A percentile compares a stretch with the other conserved stretches of the same genome.
Conservation (phyloP, 2,888 invertebrate species). For the Listrodromus nycthemerus region DNA sequence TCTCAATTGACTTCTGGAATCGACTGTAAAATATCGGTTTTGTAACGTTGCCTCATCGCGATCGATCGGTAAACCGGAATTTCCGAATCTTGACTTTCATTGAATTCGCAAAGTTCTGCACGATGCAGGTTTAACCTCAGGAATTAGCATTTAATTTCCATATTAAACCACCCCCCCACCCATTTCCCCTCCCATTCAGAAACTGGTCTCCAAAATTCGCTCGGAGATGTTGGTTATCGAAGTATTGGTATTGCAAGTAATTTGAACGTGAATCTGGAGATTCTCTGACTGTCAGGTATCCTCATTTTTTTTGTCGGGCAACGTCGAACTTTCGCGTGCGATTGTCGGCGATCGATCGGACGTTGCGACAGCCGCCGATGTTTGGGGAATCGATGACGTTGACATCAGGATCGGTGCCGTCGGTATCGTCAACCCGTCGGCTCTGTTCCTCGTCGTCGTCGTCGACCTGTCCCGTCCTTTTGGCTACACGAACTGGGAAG, state of each 20-base stretch:
- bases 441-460: conserved; percentile 29
- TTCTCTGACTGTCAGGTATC: conserved; percentile 49
- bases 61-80: conserved; percentile 8
- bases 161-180: neutral
- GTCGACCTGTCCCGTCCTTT: conserved; percentile 50
- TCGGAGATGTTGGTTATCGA: conserved; percentile 50
- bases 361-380: conserved; percentile 10
- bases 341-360: conserved; percentile 34
- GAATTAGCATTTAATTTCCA: neutral
- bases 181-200: conserved; percentile 20
- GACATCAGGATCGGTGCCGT: conserved; percentile 35
- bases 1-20: conserved; percentile 59
- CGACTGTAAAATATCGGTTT: conserved; percentile 47
- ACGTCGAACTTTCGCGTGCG: conserved; percentile 29
- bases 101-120: neutral
- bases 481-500: conserved; percentile 87
- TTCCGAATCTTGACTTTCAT: conserved; percentile 5
- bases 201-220: conserved; percentile 56
- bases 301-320: conserved; percentile 28
- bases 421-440: conserved; percentile 23
- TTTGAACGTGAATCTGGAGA: neutral
- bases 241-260: neutral
- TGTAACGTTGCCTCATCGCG: neutral
- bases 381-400: conserved; percentile 27
- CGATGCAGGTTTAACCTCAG: neutral